Conservation (phyloP, 2,113 vertebrate genomes). For the Phalacrocorax pelagicus region DNA sequence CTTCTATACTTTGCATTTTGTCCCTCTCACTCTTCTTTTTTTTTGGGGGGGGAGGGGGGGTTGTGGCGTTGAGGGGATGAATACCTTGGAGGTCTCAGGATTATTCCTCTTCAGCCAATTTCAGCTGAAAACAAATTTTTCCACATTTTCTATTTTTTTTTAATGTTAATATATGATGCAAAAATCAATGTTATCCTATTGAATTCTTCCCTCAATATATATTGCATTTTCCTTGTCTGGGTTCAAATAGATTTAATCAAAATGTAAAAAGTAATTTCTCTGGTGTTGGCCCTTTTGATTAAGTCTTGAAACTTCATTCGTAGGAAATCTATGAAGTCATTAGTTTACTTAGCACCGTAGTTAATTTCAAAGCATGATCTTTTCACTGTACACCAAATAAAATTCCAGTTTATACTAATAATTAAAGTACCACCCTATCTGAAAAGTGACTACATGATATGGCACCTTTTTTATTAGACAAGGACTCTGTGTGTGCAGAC, state of each 20-base stretch:
- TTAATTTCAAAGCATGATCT: conserved; percentile 42
- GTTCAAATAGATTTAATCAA: conserved; percentile 47
- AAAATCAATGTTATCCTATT: conserved; percentile 19
- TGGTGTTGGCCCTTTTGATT: conserved; percentile 26
- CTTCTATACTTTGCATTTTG: not conserved
- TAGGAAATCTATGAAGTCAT: conserved; percentile 32
- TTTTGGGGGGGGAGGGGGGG: not conserved
- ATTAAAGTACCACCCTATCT: not conserved
- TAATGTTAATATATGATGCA: not conserved
- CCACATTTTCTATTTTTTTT: not conserved
- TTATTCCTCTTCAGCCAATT: not conserved
- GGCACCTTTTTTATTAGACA: not conserved
- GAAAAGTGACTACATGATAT: not conserved
- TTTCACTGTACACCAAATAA: not conserved
- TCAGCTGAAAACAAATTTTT: not conserved
- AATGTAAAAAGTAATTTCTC: conserved; percentile 45
- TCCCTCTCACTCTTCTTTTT: not conserved
- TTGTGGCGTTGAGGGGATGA: not conserved
- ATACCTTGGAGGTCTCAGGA: not conserved
- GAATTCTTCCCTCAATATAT: not conserved
- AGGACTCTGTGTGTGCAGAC: not conserved
- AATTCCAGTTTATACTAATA: not conserved
- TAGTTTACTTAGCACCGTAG: conserved; percentile 33
- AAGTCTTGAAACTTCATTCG: not conserved
- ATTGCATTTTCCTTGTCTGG: not conserved